Base-by-base conservation (phyloP, 2,888 invertebrate genomes). In the Plemyria rubiginata region DNA sequence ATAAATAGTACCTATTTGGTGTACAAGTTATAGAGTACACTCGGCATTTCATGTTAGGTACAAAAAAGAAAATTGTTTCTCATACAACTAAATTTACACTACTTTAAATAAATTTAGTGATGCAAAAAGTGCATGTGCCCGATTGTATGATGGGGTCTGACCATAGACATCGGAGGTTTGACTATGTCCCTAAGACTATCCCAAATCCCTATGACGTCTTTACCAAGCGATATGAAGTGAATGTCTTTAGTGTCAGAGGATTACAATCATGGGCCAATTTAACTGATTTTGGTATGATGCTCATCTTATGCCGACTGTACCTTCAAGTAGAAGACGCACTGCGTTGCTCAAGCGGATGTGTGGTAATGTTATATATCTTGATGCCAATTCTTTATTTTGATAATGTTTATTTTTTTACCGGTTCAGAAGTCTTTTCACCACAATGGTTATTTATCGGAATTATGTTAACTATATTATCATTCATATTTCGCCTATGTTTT, bases 311-410 rank as follows among this genome's bases (percentile, higher is more conserved):
- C 11, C 28, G 55, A 55, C 55, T 48, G 55, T 55, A 48, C 55
- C 36, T 9, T 48, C 46, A 46, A 46, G 38, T 55, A 13, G 46
- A 55, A 46, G 46, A 48, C 48, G 45, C 46, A 48, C 28, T 48
- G 40, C 86, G 85, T 80, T 49, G 88, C 85, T 80, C 86, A 82
- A 88, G 83, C 90, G 90, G 91, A 90, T 84, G 74, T 90, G 87
- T 84, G 77, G 87, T 77, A 87, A 88, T 75, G 68, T 51, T 77
- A 75, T 76, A 72, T 77, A 75, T 76, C 73, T 75, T 68, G 58
- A 59, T 60, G 46, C 60, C 11, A 49, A n/a, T 49, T 49, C 32
- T 38, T 50, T 50, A 56, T 56, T 54, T 64, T 57, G 48, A 56
- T 29, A 9, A 51, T 60, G 16, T 62, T 58, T 51, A 52, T 60